These are phyloP conservation scores for Heliconius congener DNA, from an alignment of 1,140 invertebrate genomes.

Conservation along the genomic window DNA sequence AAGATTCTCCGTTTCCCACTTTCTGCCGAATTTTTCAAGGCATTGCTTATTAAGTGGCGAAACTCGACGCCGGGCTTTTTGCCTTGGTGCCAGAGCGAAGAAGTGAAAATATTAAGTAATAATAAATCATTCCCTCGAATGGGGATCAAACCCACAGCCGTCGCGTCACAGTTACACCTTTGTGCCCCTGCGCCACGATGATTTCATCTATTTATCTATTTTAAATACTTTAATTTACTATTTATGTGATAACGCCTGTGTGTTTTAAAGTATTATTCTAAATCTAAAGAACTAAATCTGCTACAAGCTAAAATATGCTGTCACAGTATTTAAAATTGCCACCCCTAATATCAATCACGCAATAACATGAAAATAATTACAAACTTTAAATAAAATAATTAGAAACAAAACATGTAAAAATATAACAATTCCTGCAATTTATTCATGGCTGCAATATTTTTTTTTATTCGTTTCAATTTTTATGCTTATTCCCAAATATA, in stretches of 20 bases:
- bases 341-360: not conserved
- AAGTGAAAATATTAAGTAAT: too few species aligned
- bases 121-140: too few species aligned
- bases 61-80: too few species aligned
- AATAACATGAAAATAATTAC: not conserved
- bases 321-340: slow-evolving; percentile 1
- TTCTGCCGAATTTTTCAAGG: too few species aligned
- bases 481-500: not conserved
- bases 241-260: not conserved
- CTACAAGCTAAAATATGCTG: not conserved
- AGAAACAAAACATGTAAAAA: not conserved
- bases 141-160: too few species aligned
- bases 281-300: not conserved
- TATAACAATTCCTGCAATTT: not conserved
- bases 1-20: too few species aligned
- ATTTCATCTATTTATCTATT: too few species aligned
- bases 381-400: not conserved
- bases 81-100: too few species aligned
- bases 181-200: too few species aligned
- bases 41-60: too few species aligned
- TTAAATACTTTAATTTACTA: not conserved
- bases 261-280: not conserved
- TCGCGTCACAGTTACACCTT: too few species aligned
- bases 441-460: not conserved
- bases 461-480: not conserved